A percentile compares a stretch with the other conserved stretches of the same genome.
Evolutionary conservation across 2,113 vertebrate genomes (phyloP).

Genomic region (Gracilinanus agilis): DNA sequence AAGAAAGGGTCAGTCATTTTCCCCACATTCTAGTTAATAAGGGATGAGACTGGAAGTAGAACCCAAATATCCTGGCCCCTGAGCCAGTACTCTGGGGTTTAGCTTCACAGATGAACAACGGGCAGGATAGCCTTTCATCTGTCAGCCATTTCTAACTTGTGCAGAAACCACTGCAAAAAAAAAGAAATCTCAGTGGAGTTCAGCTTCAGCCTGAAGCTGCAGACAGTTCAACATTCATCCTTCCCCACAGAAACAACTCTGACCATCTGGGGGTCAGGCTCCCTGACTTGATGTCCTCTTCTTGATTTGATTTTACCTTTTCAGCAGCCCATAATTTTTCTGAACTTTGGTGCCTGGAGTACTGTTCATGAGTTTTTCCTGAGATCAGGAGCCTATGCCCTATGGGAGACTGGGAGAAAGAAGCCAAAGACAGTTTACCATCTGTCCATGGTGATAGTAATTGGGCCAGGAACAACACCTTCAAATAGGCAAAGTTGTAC

Average conservation of each 20-base stretch:
- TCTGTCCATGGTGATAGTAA: neutral
- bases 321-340: neutral
- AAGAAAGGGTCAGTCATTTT: conserved; percentile 25
- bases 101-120: neutral
- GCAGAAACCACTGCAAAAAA: neutral
- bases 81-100: neutral
- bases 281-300: neutral
- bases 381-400: neutral
- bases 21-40: conserved; percentile 21
- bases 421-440: neutral
- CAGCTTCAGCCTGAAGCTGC: neutral
- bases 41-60: conserved; percentile 14
- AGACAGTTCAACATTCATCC: neutral
- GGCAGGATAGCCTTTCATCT: neutral
- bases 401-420: neutral
- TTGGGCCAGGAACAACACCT: neutral
- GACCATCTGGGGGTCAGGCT: neutral
- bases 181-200: neutral
- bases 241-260: neutral
- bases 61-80: neutral
- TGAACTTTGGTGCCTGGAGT: neutral
- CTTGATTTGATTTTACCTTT: neutral
- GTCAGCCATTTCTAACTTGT: conserved; percentile 14
- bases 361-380: neutral
- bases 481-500: neutral